Base-by-base conservation (phyloP, 2,888 invertebrate species). In the Nomada hirtipes region DNA sequence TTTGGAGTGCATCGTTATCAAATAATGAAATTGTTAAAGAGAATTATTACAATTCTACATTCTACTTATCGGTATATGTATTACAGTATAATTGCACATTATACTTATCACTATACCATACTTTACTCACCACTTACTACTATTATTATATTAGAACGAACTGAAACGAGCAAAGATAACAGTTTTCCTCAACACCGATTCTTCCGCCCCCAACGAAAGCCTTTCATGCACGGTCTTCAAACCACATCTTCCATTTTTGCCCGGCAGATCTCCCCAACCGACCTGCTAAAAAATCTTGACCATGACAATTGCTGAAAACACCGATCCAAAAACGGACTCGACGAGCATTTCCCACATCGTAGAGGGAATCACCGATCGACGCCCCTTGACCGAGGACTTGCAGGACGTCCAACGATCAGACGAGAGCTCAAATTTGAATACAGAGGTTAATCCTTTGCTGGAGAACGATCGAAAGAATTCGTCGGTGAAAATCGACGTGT, bases 241-340 rank as follows among this genome's bases (percentile, higher is more conserved):
- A 36, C 36, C 36, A 36, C 36, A 26, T 15, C 36, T 60, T 47
- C 20, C 18, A 20, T 57, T 44, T 74, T 26, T 1, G 10, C 15
- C 20, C 18, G 23, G 73, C 42, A 61, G 60, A 61, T 18, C n/a
- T 53, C 4, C 2, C 53, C 52, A 23, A 18, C 0, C 52, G 29
- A 50, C 61, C 23, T 44, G 20, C 47, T 20, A 13, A n/a, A 53
- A 29, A 63, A 64, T 11, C 23, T n/a, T 29, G 77, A 84, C 63
- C 15, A 88, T 88, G 87, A 83, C 87, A 63, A 65, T 72, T 64
- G 52, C 77, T 7, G 86, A 86, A 53, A 85, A 76, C 44, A 52
- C 23, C 11, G 79, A 85, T 42, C 42, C 75, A 20, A 82, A 85
- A 53, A 64, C 60, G 29, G 79, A 59, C 20, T 73, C 77, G 10